Evolutionary conservation across 2,888 invertebrate genomes (phyloP), one percentile per base, ranked within the genome.

Genomic region (Phalangium opilio): DNA sequence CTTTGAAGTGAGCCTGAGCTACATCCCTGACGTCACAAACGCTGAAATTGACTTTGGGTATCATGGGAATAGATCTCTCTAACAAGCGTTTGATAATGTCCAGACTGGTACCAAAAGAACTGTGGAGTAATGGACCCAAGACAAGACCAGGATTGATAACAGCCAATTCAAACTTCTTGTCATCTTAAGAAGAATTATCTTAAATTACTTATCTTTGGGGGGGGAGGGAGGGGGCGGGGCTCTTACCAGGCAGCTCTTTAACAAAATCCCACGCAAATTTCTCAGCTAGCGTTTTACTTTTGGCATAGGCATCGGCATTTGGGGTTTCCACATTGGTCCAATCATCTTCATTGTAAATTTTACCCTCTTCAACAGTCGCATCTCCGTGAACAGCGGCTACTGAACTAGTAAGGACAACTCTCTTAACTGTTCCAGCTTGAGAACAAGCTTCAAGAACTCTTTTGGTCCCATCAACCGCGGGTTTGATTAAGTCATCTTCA

Each of bases 21-120:
- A 73, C 72, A 58, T 73, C 72, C 39, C 73, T 59, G 2, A 73
- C 72, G 59, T 73, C 73, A 48, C 69, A 67, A 32, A 70, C 54
- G 10, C 66, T 62, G 53, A 72, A 63, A 55, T 63, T 65, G 34
- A 72, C 60, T 47, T 66, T 65, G 4, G 70, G 65, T 15, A 67
- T 55, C 47, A 62, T 60, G 14, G 65, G 66, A 55, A 66, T 62
- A 32, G 61, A 58, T 14, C 62, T 54, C 43, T 65, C 63, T 54
- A 69, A 35, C 43, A 66, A 50, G 12, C 61, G 54, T 50, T 63
- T 63, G 4, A 62, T 54, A 43, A 64, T 57, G 63, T 64, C 43
- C 10, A 54, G 48, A 38, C 55, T 59, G 17, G 60, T 57, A 18
- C 51, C 51, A 39, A 52, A 51, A 11, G 50, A 39, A 32, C 57